phyloP scores from a whole-genome alignment of 2,797 vertebrate genomes.

The Dryobates pubescens region DNA sequence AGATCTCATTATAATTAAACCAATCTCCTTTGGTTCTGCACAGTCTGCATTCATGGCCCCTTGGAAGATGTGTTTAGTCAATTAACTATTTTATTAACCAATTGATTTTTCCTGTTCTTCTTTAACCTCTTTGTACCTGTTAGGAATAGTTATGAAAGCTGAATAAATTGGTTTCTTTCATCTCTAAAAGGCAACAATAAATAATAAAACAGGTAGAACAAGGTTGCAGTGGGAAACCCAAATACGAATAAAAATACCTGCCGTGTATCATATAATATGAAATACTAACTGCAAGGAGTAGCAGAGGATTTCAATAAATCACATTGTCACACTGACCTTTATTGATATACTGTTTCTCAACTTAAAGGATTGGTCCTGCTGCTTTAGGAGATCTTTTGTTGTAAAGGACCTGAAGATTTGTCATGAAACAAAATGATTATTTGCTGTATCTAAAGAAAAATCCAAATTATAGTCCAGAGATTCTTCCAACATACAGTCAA shows the following conservation, averaged over 20 bases:
- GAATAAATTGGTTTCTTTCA: constrained; percentile 77
- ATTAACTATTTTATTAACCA: constrained; percentile 84
- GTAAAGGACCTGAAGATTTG: constrained; percentile 56
- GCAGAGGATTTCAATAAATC: constrained; percentile 74
- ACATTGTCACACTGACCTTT: constrained; percentile 78
- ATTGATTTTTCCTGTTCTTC: constrained; percentile 77
- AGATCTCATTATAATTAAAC: constrained; percentile 74
- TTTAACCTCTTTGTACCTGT: constrained; percentile 66
- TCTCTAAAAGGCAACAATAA: constrained; percentile 76
- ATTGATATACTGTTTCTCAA: constrained; percentile 72
- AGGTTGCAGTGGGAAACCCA: constrained; percentile 66
- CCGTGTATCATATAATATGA: constrained; percentile 72
- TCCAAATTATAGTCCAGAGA: background rate
- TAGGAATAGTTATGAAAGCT: constrained; percentile 70
- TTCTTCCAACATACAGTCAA: background rate
- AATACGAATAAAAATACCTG: constrained; percentile 70
- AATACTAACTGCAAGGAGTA: constrained; percentile 66
- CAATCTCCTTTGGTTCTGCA: constrained; percentile 63
- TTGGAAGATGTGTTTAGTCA: constrained; percentile 77
- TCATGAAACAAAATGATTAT: constrained; percentile 60
- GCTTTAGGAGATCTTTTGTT: constrained; percentile 71
- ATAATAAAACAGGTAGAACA: constrained; percentile 76
- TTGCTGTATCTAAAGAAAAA: background rate
- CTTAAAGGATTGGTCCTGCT: constrained; percentile 66
- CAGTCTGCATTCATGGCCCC: constrained; percentile 68